Evolutionary conservation across 2,888 invertebrate species (phyloP), one percentile per base, ranked within the genome.

Genomic region (Tenthredo distinguenda): DNA sequence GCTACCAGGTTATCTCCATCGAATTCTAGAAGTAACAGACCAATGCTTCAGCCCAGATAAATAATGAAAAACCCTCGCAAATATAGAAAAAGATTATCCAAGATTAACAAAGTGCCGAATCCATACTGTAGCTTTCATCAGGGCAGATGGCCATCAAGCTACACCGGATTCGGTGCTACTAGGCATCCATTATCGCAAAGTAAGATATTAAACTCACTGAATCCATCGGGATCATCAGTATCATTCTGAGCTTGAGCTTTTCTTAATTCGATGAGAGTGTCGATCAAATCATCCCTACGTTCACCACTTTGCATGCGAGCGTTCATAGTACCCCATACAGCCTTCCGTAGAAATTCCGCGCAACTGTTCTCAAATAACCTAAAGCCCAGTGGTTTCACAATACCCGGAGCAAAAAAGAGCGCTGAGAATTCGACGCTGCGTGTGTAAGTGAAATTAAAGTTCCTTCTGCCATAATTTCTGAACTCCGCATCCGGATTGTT

Each of bases 221-320:
- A 88, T 37, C 83, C 87, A 0, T n/a, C 68, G 1, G 83, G 68
- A 68, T 83, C 83, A 1, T 83, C 84, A 47, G 84, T 47, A 12
- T 88, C 87, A 0, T 76, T 85, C 37, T 88, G 43, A 31, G 40
- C 86, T 26, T 89, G 79, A 21, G 81, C 89, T 1, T 93, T 91
- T 47, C 92, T 94, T 6, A 95, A 86, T 1, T 93, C 92, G 55
- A 95, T 90, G 15, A 95, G 88, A 5, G 94, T 88, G 87, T 95
- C 95, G 40, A 95, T 93, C 0, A 95, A 91, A 58, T 94, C 94
- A 71, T 93, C 92, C 34, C 94, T 91, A 0, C 90, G 92, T 9
- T 90, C 87, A 7, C 94, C 94, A 0, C 92, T 91, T 55, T 91
- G 88, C 77, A 93, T 92, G 1, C 95, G 91, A 26, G 93, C 90